Evolutionary conservation across 2,113 vertebrate species (phyloP).

Genomic region (Henicopernis longicauda): DNA sequence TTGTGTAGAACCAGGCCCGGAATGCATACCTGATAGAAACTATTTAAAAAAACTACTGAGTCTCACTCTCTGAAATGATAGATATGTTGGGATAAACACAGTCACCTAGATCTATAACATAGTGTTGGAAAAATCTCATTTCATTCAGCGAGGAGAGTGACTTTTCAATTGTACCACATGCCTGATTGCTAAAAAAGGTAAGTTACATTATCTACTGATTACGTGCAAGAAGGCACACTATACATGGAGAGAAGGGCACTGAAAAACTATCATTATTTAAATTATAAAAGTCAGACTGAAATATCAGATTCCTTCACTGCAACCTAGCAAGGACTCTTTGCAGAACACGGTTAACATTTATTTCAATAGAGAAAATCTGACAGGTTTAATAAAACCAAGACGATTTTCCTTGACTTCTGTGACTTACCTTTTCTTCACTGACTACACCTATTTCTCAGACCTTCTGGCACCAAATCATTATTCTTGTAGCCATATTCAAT

Average conservation of each 20-base stretch:
- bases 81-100: slow-evolving; percentile 42
- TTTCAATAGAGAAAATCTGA: slow-evolving; percentile 44
- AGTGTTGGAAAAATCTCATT: slow-evolving; percentile 12
- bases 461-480: slow-evolving; percentile 36
- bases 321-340: neutral
- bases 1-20: accelerated
- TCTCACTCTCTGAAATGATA: neutral
- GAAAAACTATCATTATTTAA: neutral
- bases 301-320: slow-evolving; percentile 1
- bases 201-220: slow-evolving; percentile 39
- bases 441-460: slow-evolving; percentile 37
- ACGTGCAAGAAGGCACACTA: neutral
- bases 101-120: neutral
- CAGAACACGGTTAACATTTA: slow-evolving; percentile 33
- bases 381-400: slow-evolving; percentile 45
- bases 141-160: neutral
- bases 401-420: slow-evolving; percentile 48
- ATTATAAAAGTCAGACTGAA: slow-evolving; percentile 34
- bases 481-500: neutral
- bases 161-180: neutral
- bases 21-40: neutral
- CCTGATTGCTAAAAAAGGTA: neutral
- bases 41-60: neutral
- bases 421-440: slow-evolving; percentile 35
- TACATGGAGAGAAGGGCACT: neutral